phyloP scores from a whole-genome alignment of 2,113 vertebrate genomes.

The Sebastes schlegelii region DNA sequence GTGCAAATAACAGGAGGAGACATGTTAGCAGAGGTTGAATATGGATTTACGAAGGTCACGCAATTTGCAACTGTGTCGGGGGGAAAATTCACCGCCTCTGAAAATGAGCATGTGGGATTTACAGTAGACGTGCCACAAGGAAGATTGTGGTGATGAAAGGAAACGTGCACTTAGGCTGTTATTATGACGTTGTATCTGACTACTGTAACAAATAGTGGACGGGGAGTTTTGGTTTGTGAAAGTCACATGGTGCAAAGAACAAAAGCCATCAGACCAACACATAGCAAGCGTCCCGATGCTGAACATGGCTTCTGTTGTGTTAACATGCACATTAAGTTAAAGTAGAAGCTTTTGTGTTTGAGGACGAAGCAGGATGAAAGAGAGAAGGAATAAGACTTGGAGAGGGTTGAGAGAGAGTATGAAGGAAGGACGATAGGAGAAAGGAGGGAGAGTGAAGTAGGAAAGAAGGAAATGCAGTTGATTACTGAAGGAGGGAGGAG shows the following conservation, averaged over 20 bases:
- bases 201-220: background rate
- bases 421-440: background rate
- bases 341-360: background rate
- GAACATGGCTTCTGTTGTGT: background rate
- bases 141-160: background rate
- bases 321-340: background rate
- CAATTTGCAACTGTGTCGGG: background rate
- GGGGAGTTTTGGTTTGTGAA: background rate
- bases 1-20: background rate
- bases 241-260: background rate
- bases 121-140: background rate
- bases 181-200: background rate
- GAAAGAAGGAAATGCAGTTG: slow-evolving; percentile 6
- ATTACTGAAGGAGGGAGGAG: background rate
- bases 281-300: background rate
- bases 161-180: background rate
- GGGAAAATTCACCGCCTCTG: background rate
- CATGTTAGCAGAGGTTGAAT: background rate
- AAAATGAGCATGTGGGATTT: background rate
- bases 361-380: background rate
- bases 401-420: background rate
- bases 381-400: background rate
- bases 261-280: background rate
- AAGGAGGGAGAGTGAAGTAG: background rate
- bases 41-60: background rate